A percentile compares a stretch with the other conserved stretches of the same genome.
Evolutionary conservation across 2,113 vertebrate species (phyloP).

Genomic region (Plotosus lineatus): DNA sequence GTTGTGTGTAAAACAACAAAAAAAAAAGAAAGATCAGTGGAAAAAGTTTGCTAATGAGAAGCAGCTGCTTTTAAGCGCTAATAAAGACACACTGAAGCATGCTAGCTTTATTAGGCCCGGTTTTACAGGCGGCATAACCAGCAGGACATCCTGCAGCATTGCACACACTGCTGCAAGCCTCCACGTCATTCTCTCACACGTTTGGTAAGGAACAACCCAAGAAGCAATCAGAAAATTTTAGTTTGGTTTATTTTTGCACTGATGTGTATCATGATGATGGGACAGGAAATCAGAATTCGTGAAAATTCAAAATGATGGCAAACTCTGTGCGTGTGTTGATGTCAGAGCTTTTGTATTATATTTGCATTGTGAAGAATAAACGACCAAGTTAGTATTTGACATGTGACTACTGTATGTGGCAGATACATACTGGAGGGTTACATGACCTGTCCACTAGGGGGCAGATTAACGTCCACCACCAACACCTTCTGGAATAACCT

Average conservation of each 20-base stretch:
- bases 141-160: not conserved
- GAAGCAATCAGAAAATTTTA: not conserved
- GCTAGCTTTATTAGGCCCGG: not conserved
- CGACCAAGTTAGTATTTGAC: not conserved
- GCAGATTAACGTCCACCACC: no score
- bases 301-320: not conserved
- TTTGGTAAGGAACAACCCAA: not conserved
- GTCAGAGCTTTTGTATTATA: not conserved
- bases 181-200: not conserved
- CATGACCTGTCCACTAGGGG: not conserved
- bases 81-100: conserved; percentile 15
- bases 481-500: not conserved
- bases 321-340: not conserved
- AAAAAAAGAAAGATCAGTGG: conserved; percentile 7
- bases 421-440: not conserved
- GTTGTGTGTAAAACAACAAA: not conserved
- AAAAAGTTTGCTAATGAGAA: conserved; percentile 12
- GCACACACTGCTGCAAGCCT: not conserved
- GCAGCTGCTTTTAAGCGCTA: conserved; percentile 17
- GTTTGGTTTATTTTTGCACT: not conserved
- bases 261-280: not conserved
- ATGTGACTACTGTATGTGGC: not conserved
- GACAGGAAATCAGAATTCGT: not conserved
- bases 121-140: conserved; percentile 1
- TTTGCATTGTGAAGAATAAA: not conserved